These are phyloP conservation scores for Dascyllus trimaculatus DNA, from an alignment of 2,113 vertebrate species.

Conservation along the genomic window DNA sequence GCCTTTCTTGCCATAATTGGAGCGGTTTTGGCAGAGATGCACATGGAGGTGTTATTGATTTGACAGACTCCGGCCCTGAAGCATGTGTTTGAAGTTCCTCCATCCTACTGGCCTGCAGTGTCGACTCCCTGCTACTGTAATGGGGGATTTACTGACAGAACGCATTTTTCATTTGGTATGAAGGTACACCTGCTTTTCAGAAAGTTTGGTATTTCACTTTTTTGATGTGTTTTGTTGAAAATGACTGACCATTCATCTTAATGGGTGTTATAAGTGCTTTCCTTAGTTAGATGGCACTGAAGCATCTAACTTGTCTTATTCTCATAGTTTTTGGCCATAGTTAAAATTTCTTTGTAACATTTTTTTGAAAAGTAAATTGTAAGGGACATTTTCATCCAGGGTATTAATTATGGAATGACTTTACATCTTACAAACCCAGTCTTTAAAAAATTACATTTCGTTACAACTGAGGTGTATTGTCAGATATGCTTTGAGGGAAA, in stretches of 20 bases:
- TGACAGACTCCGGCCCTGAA: slow-evolving; percentile 64
- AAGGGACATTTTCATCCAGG: too few relatives aligned
- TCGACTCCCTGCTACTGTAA: slow-evolving; percentile 44
- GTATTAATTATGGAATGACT: too few relatives aligned
- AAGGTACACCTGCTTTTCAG: slow-evolving; percentile 8
- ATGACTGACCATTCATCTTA: too few relatives aligned
- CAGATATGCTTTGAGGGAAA: too few relatives aligned
- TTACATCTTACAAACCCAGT: too few relatives aligned
- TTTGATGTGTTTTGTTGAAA: too few relatives aligned
- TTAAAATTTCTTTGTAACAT: too few relatives aligned
- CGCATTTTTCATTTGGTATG: slow-evolving; percentile 26
- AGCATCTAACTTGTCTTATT: too few relatives aligned
- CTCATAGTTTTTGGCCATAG: too few relatives aligned
- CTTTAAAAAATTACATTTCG: too few relatives aligned
- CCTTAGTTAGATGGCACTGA: not conserved
- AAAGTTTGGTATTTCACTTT: not conserved
- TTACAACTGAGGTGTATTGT: too few relatives aligned
- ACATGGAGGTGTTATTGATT: slow-evolving; percentile 72
- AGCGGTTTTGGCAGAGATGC: slow-evolving; percentile 61
- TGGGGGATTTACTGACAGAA: slow-evolving; percentile 48
- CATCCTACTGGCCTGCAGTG: slow-evolving; percentile 44
- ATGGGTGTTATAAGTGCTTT: not conserved
- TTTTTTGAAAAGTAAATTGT: too few relatives aligned
- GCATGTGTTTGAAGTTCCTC: slow-evolving; percentile 57
- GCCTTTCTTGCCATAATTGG: slow-evolving; percentile 10